These are phyloP conservation scores for Drosophila bipectinata DNA, from an alignment of 1,140 invertebrate species.

Conservation along the genomic window DNA sequence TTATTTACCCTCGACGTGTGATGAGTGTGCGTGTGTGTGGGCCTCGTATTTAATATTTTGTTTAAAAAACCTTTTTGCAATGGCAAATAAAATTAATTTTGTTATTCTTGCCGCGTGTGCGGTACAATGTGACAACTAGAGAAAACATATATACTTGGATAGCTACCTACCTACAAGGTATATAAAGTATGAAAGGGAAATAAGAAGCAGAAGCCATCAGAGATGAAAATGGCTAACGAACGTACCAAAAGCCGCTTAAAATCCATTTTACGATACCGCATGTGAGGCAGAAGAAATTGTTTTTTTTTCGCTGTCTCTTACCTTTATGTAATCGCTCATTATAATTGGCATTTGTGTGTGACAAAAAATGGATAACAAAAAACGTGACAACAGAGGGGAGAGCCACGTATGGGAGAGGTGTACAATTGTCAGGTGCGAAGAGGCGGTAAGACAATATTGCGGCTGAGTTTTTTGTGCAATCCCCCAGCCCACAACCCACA, in stretches of 20 bases:
- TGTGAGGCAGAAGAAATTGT: conserved; percentile 63
- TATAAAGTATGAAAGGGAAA: not conserved
- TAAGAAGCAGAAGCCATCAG: conserved; percentile 28
- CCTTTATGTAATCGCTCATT: conserved; percentile 78
- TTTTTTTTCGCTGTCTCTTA: conserved; percentile 19
- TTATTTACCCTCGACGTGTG: conserved; percentile 34
- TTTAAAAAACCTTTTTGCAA: conserved; percentile 71
- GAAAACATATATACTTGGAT: conserved; percentile 4
- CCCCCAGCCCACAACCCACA: conserved; percentile 4
- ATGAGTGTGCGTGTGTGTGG: conserved; percentile 12
- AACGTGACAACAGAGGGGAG: conserved; percentile 1
- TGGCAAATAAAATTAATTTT: conserved; percentile 59
- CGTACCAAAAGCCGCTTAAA: conserved; percentile 58
- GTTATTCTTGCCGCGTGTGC: conserved; percentile 68
- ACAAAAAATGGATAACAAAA: conserved; percentile 46
- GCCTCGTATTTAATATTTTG: conserved; percentile 63
- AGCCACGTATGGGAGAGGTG: not conserved
- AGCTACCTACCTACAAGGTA: not conserved
- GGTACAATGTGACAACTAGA: conserved; percentile 53
- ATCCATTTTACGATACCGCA: conserved; percentile 53
- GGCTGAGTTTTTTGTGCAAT: conserved; percentile 40
- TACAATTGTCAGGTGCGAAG: conserved; percentile 14
- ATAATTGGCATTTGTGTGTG: conserved; percentile 80
- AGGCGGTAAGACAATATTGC: conserved; percentile 28
- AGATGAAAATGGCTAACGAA: conserved; percentile 49